Evolutionary conservation across 2,113 vertebrate species (phyloP).

Genomic region (Pseudopodoces humilis): DNA sequence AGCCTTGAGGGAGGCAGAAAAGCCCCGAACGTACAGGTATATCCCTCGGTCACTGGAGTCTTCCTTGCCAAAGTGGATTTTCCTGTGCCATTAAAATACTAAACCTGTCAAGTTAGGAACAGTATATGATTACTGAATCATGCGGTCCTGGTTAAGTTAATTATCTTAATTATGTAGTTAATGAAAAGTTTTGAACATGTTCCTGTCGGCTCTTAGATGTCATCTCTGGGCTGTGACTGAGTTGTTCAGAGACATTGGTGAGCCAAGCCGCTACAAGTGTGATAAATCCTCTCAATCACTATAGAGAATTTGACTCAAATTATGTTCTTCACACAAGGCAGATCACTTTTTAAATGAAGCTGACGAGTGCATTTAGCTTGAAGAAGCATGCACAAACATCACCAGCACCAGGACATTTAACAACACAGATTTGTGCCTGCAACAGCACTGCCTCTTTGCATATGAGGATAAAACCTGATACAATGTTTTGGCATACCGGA

Average conservation of each 20-base stretch:
- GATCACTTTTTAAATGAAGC: background rate
- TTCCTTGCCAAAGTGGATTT: background rate
- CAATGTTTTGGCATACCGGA: background rate
- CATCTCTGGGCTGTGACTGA: fast-evolving
- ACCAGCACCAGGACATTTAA: background rate
- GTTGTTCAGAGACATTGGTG: background rate
- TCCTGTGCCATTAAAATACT: background rate
- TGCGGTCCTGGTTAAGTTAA: background rate
- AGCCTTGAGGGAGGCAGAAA: background rate
- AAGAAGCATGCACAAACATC: background rate
- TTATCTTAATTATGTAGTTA: background rate
- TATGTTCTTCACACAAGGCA: background rate
- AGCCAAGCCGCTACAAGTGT: background rate
- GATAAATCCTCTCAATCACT: background rate
- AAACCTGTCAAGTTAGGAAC: background rate
- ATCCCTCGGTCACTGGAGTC: fast-evolving
- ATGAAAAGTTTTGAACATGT: background rate
- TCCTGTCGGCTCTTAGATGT: background rate
- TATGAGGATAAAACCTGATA: background rate
- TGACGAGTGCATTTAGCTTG: background rate
- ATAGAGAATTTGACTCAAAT: background rate
- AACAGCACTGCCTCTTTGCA: background rate
- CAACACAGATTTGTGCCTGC: background rate
- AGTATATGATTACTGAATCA: background rate
- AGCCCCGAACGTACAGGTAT: background rate